Conservation (phyloP, 2,113 vertebrate genomes). For the Isurus oxyrinchus region DNA sequence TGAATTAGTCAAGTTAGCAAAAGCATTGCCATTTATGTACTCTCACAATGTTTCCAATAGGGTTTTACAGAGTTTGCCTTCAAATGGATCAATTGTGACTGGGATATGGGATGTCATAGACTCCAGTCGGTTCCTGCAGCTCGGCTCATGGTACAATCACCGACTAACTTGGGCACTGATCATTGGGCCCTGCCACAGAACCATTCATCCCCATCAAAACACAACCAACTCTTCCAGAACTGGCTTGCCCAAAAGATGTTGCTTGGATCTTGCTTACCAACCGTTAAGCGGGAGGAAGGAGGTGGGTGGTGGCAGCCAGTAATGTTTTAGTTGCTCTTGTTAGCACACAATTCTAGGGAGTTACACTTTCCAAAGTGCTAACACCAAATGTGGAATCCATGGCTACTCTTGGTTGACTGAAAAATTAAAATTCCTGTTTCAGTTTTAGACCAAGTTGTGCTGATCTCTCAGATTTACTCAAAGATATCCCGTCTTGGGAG, state of each 20-base stretch:
- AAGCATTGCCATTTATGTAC: neutral
- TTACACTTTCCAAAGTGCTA: neutral
- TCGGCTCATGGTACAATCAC: neutral
- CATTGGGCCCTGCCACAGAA: neutral
- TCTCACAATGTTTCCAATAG: neutral
- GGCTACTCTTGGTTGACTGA: neutral
- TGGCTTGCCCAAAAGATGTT: neutral
- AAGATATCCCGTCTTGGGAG: neutral
- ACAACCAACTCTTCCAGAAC: neutral
- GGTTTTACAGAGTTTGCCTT: neutral
- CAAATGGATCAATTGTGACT: neutral
- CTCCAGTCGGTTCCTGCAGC: neutral
- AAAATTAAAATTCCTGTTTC: neutral
- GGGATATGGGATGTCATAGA: neutral
- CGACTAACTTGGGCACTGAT: neutral
- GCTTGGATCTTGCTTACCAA: neutral
- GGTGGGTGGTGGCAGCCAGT: too few species aligned
- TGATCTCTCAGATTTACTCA: neutral
- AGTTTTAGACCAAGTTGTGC: neutral
- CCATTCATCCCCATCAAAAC: neutral
- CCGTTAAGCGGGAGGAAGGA: neutral
- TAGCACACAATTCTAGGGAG: neutral
- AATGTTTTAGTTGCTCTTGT: neutral
- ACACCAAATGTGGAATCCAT: neutral
- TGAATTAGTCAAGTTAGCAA: neutral